Percentiles rank a stretch among this genome's conserved stretches.
Evolutionary conservation across 2,113 vertebrate genomes (phyloP).

Genomic region (Corapipo altera): DNA sequence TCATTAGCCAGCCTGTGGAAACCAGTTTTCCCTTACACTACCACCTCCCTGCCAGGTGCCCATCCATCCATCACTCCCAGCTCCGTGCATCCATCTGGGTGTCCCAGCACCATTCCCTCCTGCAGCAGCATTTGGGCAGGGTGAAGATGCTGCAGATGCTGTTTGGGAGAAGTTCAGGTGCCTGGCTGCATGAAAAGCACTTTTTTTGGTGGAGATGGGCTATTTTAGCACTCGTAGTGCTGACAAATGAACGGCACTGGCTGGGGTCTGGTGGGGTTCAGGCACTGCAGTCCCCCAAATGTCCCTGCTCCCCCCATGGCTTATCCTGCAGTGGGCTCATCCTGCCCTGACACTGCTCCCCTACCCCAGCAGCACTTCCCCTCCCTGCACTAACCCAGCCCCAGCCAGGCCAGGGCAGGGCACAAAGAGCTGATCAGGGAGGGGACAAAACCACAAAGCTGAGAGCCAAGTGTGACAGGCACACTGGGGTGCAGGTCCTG

Average conservation of each 20-base stretch:
- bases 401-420: not conserved
- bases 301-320: too few species aligned
- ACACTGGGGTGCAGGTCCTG: not conserved
- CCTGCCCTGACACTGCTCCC: too few species aligned
- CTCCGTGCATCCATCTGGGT: not conserved
- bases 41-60: not conserved
- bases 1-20: not conserved
- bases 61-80: not conserved
- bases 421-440: accelerated
- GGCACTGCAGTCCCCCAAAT: too few species aligned
- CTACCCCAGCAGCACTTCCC: too few species aligned
- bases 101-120: too few species aligned
- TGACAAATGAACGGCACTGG: not conserved
- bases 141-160: not conserved
- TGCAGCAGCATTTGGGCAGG: not conserved
- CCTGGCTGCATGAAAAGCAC: not conserved
- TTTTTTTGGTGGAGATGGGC: not conserved
- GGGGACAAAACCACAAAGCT: not conserved
- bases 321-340: too few species aligned
- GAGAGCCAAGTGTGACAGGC: not conserved
- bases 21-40: not conserved
- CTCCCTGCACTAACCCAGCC: too few species aligned
- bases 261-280: not conserved
- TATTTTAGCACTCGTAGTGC: not conserved
- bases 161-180: not conserved